A percentile compares a stretch with the other conserved stretches of the same genome.
Evolutionary conservation across 2,113 vertebrate genomes (phyloP).

Genomic region (Phylloscopus trochiloides): DNA sequence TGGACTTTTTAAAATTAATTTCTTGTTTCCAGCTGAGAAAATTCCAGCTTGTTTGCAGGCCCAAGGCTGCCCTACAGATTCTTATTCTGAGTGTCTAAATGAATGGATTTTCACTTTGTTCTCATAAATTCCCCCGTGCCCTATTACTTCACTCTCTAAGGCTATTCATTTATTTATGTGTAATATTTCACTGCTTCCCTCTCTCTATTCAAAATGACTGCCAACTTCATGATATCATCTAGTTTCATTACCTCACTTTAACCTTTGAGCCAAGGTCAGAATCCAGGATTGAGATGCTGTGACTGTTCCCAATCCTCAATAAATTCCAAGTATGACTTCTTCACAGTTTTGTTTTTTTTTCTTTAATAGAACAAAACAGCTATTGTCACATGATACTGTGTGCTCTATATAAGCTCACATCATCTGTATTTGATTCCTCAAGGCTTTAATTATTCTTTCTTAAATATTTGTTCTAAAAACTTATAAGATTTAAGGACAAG

Average conservation of each 20-base stretch:
- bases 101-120: neutral
- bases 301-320: neutral
- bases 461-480: neutral
- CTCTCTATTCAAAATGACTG: slow-evolving; percentile 4
- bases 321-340: neutral
- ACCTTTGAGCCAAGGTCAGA: slow-evolving; percentile 14
- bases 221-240: slow-evolving; percentile 49
- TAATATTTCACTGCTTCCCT: neutral
- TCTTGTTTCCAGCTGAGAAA: neutral
- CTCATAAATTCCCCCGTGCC: neutral
- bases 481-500: neutral
- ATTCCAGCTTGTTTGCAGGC: neutral
- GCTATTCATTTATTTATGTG: slow-evolving; percentile 26
- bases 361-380: neutral
- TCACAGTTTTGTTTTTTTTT: neutral
- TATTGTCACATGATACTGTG: neutral
- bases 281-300: neutral
- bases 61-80: neutral
- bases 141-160: slow-evolving; percentile 2
- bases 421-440: neutral
- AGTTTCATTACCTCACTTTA: slow-evolving; percentile 39
- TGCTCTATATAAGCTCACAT: fast-evolving
- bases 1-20: neutral
- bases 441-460: neutral
- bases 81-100: neutral